Conservation (phyloP, 2,113 vertebrate species). For the Eurystomus gularis region DNA sequence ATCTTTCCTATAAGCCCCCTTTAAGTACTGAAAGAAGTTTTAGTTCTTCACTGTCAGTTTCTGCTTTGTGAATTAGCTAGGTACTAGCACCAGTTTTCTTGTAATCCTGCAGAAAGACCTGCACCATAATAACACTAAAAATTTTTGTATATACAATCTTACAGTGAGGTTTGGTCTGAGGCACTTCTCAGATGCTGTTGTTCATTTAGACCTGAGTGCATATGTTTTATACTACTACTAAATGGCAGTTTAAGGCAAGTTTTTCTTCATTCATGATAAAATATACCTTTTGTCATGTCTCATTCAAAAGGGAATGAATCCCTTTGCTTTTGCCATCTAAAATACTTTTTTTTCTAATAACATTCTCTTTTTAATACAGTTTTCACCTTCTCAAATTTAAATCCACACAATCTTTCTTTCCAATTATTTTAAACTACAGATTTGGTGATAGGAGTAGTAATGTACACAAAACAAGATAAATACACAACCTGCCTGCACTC, state of each 20-base stretch:
- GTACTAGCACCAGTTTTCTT: neutral
- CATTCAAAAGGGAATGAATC: neutral
- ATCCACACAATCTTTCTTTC: neutral
- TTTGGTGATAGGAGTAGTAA: neutral
- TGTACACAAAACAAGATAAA: neutral
- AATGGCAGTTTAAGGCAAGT: neutral
- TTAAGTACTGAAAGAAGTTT: neutral
- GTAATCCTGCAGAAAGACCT: neutral
- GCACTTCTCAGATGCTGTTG: neutral
- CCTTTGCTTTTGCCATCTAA: neutral
- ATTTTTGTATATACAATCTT: neutral
- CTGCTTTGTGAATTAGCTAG: neutral
- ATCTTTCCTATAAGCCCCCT: neutral
- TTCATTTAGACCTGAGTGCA: neutral
- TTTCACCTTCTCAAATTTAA: neutral
- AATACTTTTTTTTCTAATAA: neutral
- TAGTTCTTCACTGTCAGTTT: neutral
- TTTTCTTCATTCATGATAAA: neutral
- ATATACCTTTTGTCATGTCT: neutral
- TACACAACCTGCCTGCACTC: neutral
- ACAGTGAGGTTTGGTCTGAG: neutral
- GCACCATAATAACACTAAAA: neutral
- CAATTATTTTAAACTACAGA: neutral
- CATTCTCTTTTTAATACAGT: neutral
- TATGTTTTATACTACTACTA: neutral